Base-by-base conservation (phyloP, 2,113 vertebrate species). In the Nycticryphes semicollaris region DNA sequence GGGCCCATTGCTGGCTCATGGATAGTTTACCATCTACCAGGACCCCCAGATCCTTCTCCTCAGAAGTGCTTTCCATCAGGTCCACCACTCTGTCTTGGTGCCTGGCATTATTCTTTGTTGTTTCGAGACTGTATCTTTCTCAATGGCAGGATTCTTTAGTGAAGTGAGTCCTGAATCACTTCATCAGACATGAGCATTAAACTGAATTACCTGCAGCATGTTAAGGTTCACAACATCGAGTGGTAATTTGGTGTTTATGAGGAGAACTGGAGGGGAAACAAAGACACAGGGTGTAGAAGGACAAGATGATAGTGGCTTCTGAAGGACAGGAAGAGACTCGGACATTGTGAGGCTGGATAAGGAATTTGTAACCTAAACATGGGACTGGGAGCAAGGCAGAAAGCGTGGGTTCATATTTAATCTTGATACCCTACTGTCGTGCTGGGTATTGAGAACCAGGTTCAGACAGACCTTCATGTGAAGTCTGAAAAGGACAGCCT, bases 151-250 rank as follows among this genome's bases (percentile, higher is more conserved):
- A 7, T 51, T 66, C 20, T 50, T 39, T 12, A 62, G 18, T 25
- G 39, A 62, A 50, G 9, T 11, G n/a, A 82, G 6, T 12, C 37
- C 62, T 68, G 53, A 63, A 16, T 47, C 35, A 14, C 24, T 27
- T 73, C 30, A 6, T 57, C 25, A 43, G 69, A 2, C 6, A 6
- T 0, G 22, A 64, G 25, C 4, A 3, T 25, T 28, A 1, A 31
- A 19, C 21, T 33, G 1, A 60, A 45, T 75, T 54, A 62, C 6
- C 19, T 21, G 28, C 47, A 45, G 24, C 4, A 0, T 22, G 25
- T 24, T 64, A 30, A 37, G 70, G 48, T 39, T 45, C 41, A 50
- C 10, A 28, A 14, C 8, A 33, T 30, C 16, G 16, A 15, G 37
- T 15, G 28, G 39, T 60, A 14, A 24, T 31, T 72, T 33, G 15